A percentile compares a stretch with the other conserved stretches of the same genome.
Conservation (phyloP, 2,113 vertebrate genomes). For the Larimichthys polyactis region DNA sequence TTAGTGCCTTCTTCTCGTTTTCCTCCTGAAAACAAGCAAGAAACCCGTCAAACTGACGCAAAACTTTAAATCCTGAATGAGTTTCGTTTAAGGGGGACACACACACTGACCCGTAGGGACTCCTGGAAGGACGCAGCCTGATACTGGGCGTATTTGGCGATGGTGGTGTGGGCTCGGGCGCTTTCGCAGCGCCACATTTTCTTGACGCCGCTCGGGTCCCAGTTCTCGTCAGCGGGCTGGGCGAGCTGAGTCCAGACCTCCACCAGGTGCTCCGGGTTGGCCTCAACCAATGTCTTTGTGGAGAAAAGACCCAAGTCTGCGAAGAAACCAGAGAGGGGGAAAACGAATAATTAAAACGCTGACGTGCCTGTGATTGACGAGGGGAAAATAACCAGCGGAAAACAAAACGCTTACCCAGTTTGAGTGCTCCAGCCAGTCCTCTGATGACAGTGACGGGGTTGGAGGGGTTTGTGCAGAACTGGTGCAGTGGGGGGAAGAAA, state of each 20-base stretch:
- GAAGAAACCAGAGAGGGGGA: background rate
- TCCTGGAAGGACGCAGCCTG: conserved; percentile 99
- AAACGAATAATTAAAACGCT: background rate
- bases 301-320: conserved; percentile 98
- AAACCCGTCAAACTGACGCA: background rate
- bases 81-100: background rate
- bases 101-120: conserved; percentile 91
- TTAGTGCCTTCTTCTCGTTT: conserved; percentile 95
- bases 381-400: background rate
- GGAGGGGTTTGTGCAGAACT: conserved; percentile 99
- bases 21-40: conserved; percentile 88
- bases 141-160: conserved; percentile 99
- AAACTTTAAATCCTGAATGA: background rate
- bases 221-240: conserved; percentile 98
- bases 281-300: conserved; percentile 98
- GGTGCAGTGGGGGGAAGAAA: conserved; percentile 98
- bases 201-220: conserved; percentile 94
- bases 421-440: conserved; percentile 98
- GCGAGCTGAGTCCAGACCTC: conserved; percentile 97
- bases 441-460: conserved; percentile 99
- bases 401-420: conserved; percentile 81
- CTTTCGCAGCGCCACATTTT: conserved; percentile 99
- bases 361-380: background rate
- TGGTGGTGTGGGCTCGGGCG: conserved; percentile 95
- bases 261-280: conserved; percentile 97